These are phyloP conservation scores for Sisyra terminalis DNA, from an alignment of 2,888 invertebrate genomes.

Conservation along the genomic window DNA sequence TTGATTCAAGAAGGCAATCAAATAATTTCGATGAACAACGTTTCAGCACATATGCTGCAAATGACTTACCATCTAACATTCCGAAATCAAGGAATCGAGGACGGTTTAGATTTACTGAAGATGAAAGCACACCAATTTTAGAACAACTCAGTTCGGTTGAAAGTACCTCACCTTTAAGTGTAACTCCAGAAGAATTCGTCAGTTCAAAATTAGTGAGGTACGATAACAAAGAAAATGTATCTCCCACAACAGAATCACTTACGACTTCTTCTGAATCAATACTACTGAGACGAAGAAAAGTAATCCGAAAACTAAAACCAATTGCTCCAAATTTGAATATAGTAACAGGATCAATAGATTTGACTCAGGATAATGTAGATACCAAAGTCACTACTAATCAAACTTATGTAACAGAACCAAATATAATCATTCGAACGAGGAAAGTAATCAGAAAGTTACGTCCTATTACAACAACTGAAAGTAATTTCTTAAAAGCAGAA, in stretches of 20 bases:
- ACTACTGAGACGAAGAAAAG: conserved; percentile 9
- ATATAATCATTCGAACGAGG: conserved; percentile 18
- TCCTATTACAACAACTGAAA: conserved; percentile 13
- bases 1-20: background rate
- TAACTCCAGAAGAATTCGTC: background rate
- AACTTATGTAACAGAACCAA: conserved; percentile 15
- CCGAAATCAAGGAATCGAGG: background rate
- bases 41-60: background rate
- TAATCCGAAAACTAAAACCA: conserved; percentile 10
- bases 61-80: background rate
- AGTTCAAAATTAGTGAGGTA: too few species aligned
- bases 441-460: conserved; percentile 22
- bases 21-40: background rate
- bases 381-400: conserved; percentile 1
- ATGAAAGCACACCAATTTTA: background rate
- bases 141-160: background rate
- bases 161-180: background rate
- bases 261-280: background rate
- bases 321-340: conserved; percentile 6
- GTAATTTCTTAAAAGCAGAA: background rate
- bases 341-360: conserved; percentile 5
- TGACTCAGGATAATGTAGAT: conserved; percentile 4
- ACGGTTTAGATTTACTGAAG: background rate
- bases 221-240: too few species aligned
- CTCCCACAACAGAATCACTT: background rate